Percentiles rank a stretch among this genome's conserved stretches.
Evolutionary conservation across 2,113 vertebrate species (phyloP).

Genomic region (Mellivora capensis): DNA sequence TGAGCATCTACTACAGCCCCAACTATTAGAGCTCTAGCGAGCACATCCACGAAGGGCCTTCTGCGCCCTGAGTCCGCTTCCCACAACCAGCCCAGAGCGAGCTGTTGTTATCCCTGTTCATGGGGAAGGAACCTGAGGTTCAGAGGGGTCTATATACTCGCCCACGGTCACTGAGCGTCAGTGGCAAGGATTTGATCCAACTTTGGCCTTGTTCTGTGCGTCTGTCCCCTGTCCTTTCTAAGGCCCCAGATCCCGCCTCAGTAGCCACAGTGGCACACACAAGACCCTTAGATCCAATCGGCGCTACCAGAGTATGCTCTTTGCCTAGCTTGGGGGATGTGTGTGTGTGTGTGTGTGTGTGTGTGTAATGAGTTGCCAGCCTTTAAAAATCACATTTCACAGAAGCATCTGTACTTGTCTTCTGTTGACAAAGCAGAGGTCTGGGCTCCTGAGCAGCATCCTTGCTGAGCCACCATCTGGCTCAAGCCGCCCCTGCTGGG

Average conservation of each 20-base stretch:
- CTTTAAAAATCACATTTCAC: background rate
- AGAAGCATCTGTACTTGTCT: background rate
- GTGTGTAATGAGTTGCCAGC: background rate
- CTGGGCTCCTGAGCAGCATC: background rate
- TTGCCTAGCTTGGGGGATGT: background rate
- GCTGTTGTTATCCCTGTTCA: background rate
- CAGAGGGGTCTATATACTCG: background rate
- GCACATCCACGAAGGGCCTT: background rate
- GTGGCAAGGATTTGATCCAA: background rate
- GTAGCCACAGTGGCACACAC: fast-evolving
- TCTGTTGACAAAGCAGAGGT: background rate
- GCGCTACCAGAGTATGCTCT: fast-evolving
- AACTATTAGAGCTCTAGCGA: background rate
- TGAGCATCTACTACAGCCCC: background rate
- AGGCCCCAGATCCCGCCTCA: background rate
- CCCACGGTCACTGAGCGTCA: background rate
- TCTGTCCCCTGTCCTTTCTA: background rate
- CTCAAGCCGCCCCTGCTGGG: background rate
- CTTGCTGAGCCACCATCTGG: fast-evolving
- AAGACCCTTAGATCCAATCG: background rate
- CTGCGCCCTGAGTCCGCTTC: background rate
- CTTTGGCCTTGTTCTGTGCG: background rate
- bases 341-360: background rate
- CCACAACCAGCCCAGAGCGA: fast-evolving
- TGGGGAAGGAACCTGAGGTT: background rate